Evolutionary conservation across 2,888 invertebrate genomes (phyloP).

Genomic region (Stomorhina lunata): DNA sequence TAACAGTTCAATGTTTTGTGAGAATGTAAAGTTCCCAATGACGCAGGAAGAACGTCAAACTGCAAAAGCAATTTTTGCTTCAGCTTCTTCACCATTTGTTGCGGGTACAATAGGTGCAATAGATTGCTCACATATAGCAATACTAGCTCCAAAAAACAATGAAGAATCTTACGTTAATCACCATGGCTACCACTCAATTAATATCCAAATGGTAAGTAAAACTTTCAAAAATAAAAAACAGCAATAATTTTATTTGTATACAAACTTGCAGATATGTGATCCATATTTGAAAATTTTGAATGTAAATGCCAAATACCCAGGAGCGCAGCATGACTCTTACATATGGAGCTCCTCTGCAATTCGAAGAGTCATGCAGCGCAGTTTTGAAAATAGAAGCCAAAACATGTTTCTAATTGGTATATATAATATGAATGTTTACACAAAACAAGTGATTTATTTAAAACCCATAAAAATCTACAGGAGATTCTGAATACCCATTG

Average conservation of each 20-base stretch:
- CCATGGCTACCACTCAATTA: conserved; percentile 15
- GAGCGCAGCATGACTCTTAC: conserved; percentile 10
- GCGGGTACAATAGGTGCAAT: conserved; percentile 16
- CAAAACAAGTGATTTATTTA: too few species aligned
- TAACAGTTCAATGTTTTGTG: background rate
- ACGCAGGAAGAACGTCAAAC: background rate
- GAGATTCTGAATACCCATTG: background rate
- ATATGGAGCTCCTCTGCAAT: conserved; percentile 32
- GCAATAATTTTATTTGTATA: too few species aligned
- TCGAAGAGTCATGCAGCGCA: conserved; percentile 18
- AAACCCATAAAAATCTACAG: too few species aligned
- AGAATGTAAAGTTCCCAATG: background rate
- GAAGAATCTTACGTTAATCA: conserved; percentile 21
- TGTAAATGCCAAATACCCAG: conserved; percentile 10
- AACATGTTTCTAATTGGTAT: conserved; percentile 14
- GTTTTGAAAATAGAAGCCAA: conserved; percentile 17
- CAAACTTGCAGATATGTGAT: background rate
- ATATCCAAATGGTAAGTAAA: background rate
- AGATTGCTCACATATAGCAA: conserved; percentile 2
- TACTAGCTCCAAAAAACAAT: background rate
- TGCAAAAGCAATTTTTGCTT: conserved; percentile 12
- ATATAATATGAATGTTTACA: too few species aligned
- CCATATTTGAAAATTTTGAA: conserved; percentile 15
- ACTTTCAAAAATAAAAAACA: too few species aligned
- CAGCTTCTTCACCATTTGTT: background rate